A percentile compares a stretch with the other conserved stretches of the same genome.
These are phyloP conservation scores for Tetrapedia diversipes DNA, from an alignment of 2,888 invertebrate genomes.

Conservation along the genomic window DNA sequence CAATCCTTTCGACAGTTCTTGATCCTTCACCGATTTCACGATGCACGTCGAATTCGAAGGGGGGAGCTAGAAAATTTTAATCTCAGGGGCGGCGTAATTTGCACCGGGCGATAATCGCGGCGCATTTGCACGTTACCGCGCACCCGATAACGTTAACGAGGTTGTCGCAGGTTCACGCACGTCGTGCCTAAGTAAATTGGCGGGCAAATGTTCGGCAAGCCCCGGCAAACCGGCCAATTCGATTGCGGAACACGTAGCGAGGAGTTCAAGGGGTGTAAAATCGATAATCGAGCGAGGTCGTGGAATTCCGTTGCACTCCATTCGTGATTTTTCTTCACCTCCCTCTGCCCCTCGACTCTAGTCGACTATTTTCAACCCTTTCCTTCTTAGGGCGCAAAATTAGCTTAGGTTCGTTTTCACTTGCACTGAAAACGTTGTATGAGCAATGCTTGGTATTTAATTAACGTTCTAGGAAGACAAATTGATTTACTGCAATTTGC, in stretches of 20 bases:
- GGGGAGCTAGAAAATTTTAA: slow-evolving; percentile 14
- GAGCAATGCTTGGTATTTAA: no score
- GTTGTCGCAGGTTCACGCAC: slow-evolving; percentile 65
- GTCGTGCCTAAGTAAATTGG: slow-evolving; percentile 68
- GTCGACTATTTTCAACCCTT: neutral
- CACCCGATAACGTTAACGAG: slow-evolving; percentile 66
- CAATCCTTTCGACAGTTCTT: neutral
- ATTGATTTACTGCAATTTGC: no score
- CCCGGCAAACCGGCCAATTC: slow-evolving; percentile 63
- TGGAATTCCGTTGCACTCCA: slow-evolving; percentile 9
- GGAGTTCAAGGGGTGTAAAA: slow-evolving; percentile 39
- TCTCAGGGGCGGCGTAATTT: slow-evolving; percentile 35
- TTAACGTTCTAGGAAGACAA: no score
- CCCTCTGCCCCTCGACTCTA: neutral
- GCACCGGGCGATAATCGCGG: slow-evolving; percentile 53
- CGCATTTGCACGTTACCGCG: slow-evolving; percentile 64
- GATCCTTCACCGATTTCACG: neutral
- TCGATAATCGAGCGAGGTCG: slow-evolving; percentile 49
- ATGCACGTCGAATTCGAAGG: neutral
- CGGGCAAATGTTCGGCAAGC: slow-evolving; percentile 62
- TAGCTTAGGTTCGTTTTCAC: neutral
- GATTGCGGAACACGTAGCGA: slow-evolving; percentile 57
- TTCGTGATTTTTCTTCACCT: slow-evolving; percentile 39
- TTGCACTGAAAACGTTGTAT: neutral
- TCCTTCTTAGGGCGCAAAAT: no score